Evolutionary conservation across 2,797 vertebrate genomes (phyloP), one percentile per base, ranked within the genome.

Genomic region (Chromobotia macracanthus): DNA sequence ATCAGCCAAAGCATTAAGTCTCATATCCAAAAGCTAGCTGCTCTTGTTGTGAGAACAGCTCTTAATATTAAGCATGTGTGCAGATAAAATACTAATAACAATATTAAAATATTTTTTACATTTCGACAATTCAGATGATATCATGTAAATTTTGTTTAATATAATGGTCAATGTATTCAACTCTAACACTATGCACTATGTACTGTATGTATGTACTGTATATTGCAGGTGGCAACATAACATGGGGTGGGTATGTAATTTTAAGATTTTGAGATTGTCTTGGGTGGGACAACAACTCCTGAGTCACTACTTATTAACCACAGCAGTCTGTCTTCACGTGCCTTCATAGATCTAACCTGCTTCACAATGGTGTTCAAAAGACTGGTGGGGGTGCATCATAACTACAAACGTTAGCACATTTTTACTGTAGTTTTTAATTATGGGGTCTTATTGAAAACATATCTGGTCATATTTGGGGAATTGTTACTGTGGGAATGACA

Each of bases 211-310:
- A n/a, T n/a, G n/a, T n/a, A n/a, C n/a, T n/a, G n/a, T n/a, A 69
- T 72, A 75, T 19, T 80, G 12, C 65, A 63, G 71, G 31, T 51
- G 60, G 65, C 58, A 61, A 48, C 41, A 60, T 15, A 72, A 8
- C 63, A 60, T 67, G 64, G 67, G 53, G 73, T 70, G 74, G 66
- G 3, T 77, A 35, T 82, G 13, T 75, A 80, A n/a, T n/a, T n/a
- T n/a, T n/a, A n/a, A n/a, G n/a, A 82, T 80, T 83, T 74, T 38
- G 58, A 79, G 68, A 72, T 79, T 71, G 70, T 67, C 44, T 72
- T 78, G 78, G 83, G 69, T 63, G 80, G 51, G 65, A 75, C 71
- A 10, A 60, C 1, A 44, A 35, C 44, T 69, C 70, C 35, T 55
- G 23, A 82, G 71, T 58, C 35, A 75, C 65, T 44, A 9, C 35